Percentiles rank a stretch among this genome's conserved stretches.
phyloP scores from a whole-genome alignment of 2,113 vertebrate genomes.

The Chitala chitala region DNA sequence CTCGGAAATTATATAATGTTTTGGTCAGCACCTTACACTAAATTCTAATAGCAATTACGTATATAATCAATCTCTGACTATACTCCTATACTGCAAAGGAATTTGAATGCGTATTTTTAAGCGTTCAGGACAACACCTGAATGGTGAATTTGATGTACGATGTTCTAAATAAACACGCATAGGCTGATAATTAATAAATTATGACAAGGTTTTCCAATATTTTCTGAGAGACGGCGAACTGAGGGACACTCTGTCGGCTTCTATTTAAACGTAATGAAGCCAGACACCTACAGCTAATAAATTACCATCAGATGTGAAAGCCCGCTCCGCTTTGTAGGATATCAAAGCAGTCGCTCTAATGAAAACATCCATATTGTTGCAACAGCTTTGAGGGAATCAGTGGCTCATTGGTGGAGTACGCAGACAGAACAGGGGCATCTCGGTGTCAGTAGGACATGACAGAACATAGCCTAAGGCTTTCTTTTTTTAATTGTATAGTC shows the following conservation, averaged over 20 bases:
- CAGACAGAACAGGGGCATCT: conserved; percentile 60
- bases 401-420: conserved; percentile 58
- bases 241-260: neutral
- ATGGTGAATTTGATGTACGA: no score
- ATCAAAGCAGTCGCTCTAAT: conserved; percentile 63
- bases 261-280: conserved; percentile 26
- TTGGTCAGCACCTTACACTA: no score
- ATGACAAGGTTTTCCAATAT: neutral
- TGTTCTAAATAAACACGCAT: neutral
- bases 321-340: conserved; percentile 30
- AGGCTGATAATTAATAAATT: neutral
- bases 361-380: conserved; percentile 60
- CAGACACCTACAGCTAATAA: conserved; percentile 36
- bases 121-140: no score
- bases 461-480: conserved; percentile 58
- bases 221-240: no score
- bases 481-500: conserved; percentile 57
- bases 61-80: no score
- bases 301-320: conserved; percentile 32
- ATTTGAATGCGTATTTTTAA: no score
- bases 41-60: no score
- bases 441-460: conserved; percentile 50
- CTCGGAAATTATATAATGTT: no score
- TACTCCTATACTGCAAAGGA: no score
- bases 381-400: conserved; percentile 56